These are phyloP conservation scores for Willowsia nigromaculata DNA, from an alignment of 2,888 invertebrate genomes.

Conservation along the genomic window DNA sequence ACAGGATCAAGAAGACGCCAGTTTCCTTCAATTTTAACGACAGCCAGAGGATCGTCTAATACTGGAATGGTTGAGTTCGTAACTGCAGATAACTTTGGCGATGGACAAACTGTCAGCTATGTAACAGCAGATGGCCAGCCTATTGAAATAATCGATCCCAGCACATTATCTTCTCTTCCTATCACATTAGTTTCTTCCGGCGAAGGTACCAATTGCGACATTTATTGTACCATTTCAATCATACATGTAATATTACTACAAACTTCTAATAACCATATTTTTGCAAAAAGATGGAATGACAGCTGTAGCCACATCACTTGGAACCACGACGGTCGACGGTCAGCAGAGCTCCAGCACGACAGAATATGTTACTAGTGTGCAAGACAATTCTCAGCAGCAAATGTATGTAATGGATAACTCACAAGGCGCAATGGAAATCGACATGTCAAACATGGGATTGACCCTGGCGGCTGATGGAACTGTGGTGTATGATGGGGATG, in stretches of 20 bases:
- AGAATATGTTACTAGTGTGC: conserved; percentile 68
- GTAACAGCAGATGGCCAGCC: conserved; percentile 76
- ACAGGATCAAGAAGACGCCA: conserved; percentile 67
- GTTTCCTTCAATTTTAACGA: conserved; percentile 75
- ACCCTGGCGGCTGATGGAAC: conserved; percentile 78
- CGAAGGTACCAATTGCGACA: conserved; percentile 75
- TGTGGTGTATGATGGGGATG: conserved; percentile 73
- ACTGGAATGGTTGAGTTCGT: conserved; percentile 62
- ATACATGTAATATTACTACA: too few species aligned
- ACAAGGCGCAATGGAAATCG: conserved; percentile 76
- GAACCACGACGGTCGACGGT: conserved; percentile 83
- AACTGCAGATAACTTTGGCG: conserved; percentile 48
- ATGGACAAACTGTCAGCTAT: conserved; percentile 72
- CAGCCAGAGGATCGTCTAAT: conserved; percentile 28
- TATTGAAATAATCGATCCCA: conserved; percentile 75
- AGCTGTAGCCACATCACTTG: conserved; percentile 83
- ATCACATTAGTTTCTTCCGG: conserved; percentile 74
- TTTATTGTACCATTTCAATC: too few species aligned
- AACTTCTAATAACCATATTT: not conserved
- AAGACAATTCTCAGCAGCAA: conserved; percentile 76
- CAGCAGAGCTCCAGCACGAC: conserved; percentile 57
- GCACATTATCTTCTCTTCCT: conserved; percentile 66
- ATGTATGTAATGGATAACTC: conserved; percentile 77
- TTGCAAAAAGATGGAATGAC: conserved; percentile 82
- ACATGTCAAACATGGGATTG: conserved; percentile 78